A percentile compares a stretch with the other conserved stretches of the same genome.
These are phyloP conservation scores for Thrips palmi DNA, from an alignment of 1,140 invertebrate species.

Conservation along the genomic window DNA sequence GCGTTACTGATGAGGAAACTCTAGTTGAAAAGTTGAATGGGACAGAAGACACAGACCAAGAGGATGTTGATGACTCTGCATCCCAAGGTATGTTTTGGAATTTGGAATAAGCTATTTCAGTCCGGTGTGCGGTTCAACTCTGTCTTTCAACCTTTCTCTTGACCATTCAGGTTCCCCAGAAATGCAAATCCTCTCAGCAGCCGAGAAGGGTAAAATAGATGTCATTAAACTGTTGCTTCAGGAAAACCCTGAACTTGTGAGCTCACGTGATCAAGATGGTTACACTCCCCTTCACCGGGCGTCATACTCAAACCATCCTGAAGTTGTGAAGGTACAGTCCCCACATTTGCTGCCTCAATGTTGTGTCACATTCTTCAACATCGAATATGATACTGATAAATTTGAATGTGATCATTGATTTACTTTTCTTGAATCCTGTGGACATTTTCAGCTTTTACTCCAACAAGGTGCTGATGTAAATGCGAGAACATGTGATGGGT, in stretches of 20 bases:
- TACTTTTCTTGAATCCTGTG: too few species aligned
- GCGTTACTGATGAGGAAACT: too few species aligned
- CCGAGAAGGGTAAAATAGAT: slow-evolving; percentile 58
- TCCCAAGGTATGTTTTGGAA: too few species aligned
- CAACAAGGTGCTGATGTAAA: slow-evolving; percentile 51
- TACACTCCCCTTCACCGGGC: slow-evolving; percentile 85
- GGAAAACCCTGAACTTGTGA: slow-evolving; percentile 39
- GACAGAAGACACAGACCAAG: too few species aligned
- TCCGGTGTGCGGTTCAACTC: too few species aligned
- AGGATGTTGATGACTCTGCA: too few species aligned
- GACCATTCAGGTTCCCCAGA: slow-evolving; percentile 42
- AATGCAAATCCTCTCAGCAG: slow-evolving; percentile 57
- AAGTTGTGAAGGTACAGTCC: slow-evolving; percentile 43
- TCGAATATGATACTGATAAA: too few species aligned
- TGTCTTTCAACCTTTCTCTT: too few species aligned
- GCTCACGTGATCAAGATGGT: slow-evolving; percentile 62
- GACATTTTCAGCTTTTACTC: slow-evolving; percentile 41
- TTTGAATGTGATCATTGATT: slow-evolving; percentile 5
- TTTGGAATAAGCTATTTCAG: too few species aligned
- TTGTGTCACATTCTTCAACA: slow-evolving; percentile 2
- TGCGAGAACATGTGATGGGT: slow-evolving; percentile 61
- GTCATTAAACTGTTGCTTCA: slow-evolving; percentile 40
- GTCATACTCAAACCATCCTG: slow-evolving; percentile 70
- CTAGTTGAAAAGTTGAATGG: too few species aligned
- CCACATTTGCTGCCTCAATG: neutral